Conservation (phyloP, 2,113 vertebrate genomes). For the Theristicus caerulescens region DNA sequence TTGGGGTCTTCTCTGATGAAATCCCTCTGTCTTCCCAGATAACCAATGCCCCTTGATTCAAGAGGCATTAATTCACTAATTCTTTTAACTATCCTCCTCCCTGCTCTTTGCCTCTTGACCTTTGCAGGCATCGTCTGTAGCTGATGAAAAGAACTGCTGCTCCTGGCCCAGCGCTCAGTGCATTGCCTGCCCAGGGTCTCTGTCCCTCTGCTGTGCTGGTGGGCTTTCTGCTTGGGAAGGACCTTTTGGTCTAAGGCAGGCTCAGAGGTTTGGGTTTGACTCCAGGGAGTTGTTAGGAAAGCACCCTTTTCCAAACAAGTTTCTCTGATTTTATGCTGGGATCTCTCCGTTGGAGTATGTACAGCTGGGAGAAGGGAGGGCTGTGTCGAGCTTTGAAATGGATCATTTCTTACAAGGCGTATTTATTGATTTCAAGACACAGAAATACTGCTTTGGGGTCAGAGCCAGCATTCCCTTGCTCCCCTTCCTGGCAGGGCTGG, state of each 20-base stretch:
- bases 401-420: background rate
- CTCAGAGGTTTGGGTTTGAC: background rate
- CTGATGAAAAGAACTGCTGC: background rate
- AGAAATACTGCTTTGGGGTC: background rate
- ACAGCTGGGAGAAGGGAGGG: background rate
- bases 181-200: background rate
- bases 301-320: background rate
- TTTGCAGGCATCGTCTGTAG: background rate
- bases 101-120: background rate
- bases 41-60: background rate
- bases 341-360: background rate
- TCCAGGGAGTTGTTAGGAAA: background rate
- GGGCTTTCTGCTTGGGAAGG: background rate
- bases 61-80: background rate
- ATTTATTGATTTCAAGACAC: background rate
- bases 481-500: background rate
- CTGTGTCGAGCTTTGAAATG: background rate
- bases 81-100: background rate
- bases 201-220: background rate
- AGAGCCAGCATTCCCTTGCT: background rate
- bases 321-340: background rate
- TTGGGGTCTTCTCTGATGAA: background rate
- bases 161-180: background rate
- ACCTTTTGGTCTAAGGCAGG: background rate
- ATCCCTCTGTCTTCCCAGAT: background rate